Evolutionary conservation across 2,888 invertebrate species (phyloP).

Genomic region (Eupsilia transversa): DNA sequence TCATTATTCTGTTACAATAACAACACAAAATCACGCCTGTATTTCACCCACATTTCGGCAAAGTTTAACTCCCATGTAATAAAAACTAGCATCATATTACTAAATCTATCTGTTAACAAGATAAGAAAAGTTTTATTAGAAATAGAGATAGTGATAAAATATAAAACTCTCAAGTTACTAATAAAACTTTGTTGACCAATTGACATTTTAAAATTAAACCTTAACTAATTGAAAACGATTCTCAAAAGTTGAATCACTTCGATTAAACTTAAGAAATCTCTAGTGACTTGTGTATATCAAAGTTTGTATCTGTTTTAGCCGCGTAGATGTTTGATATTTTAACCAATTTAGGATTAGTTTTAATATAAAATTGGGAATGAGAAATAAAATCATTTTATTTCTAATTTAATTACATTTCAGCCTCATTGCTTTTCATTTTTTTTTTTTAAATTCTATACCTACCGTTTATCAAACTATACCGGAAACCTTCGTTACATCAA

Average conservation of each 20-base stretch:
- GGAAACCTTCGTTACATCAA: not conserved
- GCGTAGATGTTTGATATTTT: slow-evolving; percentile 30
- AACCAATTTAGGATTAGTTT: slow-evolving; percentile 29
- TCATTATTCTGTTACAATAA: no score
- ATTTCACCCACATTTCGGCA: no score
- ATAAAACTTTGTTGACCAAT: slow-evolving; percentile 2
- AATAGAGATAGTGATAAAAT: not conserved
- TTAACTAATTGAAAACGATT: slow-evolving; percentile 33
- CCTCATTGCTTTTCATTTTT: no score
- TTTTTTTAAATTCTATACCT: no score
- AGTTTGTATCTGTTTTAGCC: slow-evolving; percentile 34
- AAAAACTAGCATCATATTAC: no score
- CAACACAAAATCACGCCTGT: no score
- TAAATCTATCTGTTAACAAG: not conserved
- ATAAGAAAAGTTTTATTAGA: not conserved
- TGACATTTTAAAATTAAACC: slow-evolving; percentile 23
- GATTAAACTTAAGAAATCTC: slow-evolving; percentile 34
- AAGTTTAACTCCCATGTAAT: no score
- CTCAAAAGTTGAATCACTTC: slow-evolving; percentile 24
- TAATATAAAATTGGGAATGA: slow-evolving; percentile 19
- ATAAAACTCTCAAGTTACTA: not conserved
- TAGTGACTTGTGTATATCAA: slow-evolving; percentile 27
- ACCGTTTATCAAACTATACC: no score
- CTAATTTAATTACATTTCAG: not conserved
- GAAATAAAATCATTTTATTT: not conserved